Base-by-base conservation (phyloP, 2,113 vertebrate species). In the Dasyprocta punctata region DNA sequence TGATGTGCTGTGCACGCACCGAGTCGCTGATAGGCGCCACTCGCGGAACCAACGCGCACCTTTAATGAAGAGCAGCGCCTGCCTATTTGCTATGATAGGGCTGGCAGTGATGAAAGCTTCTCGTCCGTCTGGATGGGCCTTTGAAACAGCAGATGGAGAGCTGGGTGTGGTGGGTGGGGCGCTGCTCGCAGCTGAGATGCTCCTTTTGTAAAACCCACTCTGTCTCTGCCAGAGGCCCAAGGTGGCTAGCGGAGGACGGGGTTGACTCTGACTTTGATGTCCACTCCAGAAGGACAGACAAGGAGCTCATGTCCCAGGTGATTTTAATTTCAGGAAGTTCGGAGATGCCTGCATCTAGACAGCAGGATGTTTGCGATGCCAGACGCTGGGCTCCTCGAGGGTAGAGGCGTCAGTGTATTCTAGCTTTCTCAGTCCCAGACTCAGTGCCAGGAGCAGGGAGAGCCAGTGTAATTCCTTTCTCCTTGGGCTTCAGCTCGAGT, bases 91-190 rank as follows among this genome's bases (percentile, higher is more conserved):
- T 71, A 19, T 95, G 92, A 92, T 86, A 89, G 86, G 61, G 65
- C 83, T 28, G 65, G 77, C 63, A 0, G 17, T 63, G 89, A 91
- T 92, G 71, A 92, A 73, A 92, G 77, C 88, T 14, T 71, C 92
- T 96, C 33, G 3, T 47, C 47, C 33, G 3, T 54, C 58, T 56
- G 13, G 26, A 54, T 78, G 89, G 87, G 93, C 85, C 94, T 97
- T 92, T 33, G 87, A 67, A 87, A 82, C 47, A 78, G 88, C 86
- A 91, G 96, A 78, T n/a, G 83, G 91, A 88, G 65, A 78, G 60
- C 94, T 73, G 87, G 44, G 69, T 58, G 52, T 24, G 36, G 89
- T n/a, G 56, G 41, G 22, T 33, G 60, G 38, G 52, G 19, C 3
- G 19, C 8, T 52, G 0, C 75, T 47, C 17, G 3, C 9, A 22